These are phyloP conservation scores for Cephonodes hylas DNA, from an alignment of 2,888 invertebrate genomes.

Conservation along the genomic window DNA sequence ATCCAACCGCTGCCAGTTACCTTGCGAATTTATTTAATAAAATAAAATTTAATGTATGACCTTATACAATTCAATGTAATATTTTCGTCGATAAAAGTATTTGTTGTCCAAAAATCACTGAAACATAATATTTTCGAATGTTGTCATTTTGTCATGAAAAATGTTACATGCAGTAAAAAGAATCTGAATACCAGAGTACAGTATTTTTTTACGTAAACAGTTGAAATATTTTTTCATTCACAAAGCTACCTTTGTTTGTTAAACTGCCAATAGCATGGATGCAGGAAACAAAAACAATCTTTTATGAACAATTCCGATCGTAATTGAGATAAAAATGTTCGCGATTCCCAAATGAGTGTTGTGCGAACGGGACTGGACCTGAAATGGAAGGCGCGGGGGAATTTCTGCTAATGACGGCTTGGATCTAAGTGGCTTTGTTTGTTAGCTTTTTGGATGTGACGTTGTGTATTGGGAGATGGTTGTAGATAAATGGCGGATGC, in stretches of 20 bases:
- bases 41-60: too few species aligned
- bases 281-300: background rate
- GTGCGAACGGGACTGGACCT: background rate
- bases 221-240: too few species aligned
- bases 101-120: background rate
- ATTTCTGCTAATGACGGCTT: slow-evolving; percentile 39
- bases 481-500: slow-evolving; percentile 42
- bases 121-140: too few species aligned
- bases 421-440: slow-evolving; percentile 56
- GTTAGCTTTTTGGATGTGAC: slow-evolving; percentile 48
- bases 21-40: too few species aligned
- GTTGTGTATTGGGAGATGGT: slow-evolving; percentile 52
- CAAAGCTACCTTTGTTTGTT: too few species aligned
- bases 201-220: too few species aligned
- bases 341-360: slow-evolving; percentile 1
- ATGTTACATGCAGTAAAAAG: background rate
- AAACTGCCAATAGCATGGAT: background rate
- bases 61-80: too few species aligned
- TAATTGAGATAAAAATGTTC: background rate
- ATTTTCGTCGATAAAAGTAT: background rate
- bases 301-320: background rate
- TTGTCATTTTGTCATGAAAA: too few species aligned
- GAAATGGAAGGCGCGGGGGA: slow-evolving; percentile 7
- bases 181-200: background rate
- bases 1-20: too few species aligned